Evolutionary conservation across 2,797 vertebrate species (phyloP), one percentile per base, ranked within the genome.

Genomic region (Otolemur crassicaudatus): DNA sequence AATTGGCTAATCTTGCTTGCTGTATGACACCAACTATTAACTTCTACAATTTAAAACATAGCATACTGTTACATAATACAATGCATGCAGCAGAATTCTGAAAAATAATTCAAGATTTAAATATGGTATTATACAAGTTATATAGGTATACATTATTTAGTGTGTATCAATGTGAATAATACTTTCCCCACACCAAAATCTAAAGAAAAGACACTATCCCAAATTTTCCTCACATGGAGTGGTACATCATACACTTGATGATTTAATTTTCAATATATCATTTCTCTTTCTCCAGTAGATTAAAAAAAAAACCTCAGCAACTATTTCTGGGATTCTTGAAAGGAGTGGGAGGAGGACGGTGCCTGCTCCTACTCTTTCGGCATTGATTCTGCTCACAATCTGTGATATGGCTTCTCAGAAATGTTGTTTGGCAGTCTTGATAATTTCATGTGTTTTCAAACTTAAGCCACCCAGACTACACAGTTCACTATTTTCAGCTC

Each of bases 401-500:
- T 94, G 91, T 73, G 91, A 96, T 67, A 97, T 0, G 79, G 83
- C 75, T 97, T 97, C 96, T 96, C 96, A 96, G 96, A 93, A 97
- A 85, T 73, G 95, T 77, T 76, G 87, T 92, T 88, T 91, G 96
- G 94, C 88, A 96, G 87, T 90, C 80, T 88, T 76, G 93, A 94
- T 94, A 69, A 94, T 97, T 97, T 91, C 91, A 89, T 82, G 87
- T 96, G 96, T 95, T 97, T 97, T 90, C 96, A 95, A 96, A 97
- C 81, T 91, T 83, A 77, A 95, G 84, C 91, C 94, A 96, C 72
- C 65, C 95, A 91, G 95, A 86, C 96, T 91, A 85, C 89, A 87
- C 86, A 76, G 92, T 95, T 95, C 94, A 91, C 95, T 93, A 90
- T 94, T 94, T 97, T 87, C 96, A 87, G 87, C 90, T 95, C 96